Conservation (phyloP, 2,888 invertebrate species). For the Arctia plantaginis region DNA sequence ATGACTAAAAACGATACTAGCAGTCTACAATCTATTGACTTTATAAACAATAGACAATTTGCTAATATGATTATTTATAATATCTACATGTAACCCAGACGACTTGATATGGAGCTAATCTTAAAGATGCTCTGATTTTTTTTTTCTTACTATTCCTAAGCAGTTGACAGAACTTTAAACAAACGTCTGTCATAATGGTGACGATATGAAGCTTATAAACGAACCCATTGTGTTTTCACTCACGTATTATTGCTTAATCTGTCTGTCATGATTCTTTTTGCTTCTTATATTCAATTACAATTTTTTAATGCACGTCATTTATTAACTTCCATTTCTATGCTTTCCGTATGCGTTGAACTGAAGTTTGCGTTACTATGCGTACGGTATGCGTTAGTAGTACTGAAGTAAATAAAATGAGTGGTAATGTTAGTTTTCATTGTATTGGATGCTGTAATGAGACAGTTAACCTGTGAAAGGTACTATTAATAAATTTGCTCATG, state of each 20-base stretch:
- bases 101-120: conserved; percentile 8
- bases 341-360: too few relatives aligned
- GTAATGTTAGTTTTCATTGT: neutral
- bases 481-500: too few relatives aligned
- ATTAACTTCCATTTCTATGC: neutral
- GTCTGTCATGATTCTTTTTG: conserved; percentile 53
- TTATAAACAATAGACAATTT: conserved; percentile 2
- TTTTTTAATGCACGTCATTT: conserved; percentile 1
- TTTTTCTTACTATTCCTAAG: conserved; percentile 44
- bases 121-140: conserved; percentile 38
- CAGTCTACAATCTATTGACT: neutral
- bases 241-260: conserved; percentile 68
- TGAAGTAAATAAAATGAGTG: neutral
- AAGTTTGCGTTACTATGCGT: too few relatives aligned
- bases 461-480: neutral
- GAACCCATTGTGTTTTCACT: conserved; percentile 73
- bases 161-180: conserved; percentile 52
- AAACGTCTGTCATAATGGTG: conserved; percentile 60
- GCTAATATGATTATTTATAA: conserved; percentile 8
- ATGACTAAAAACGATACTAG: neutral
- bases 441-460: neutral
- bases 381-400: too few relatives aligned
- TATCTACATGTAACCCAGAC: neutral
- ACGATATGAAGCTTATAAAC: conserved; percentile 64
- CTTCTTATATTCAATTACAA: conserved; percentile 35